Base-by-base conservation (phyloP, 2,888 invertebrate genomes). In the Merodon equestris region DNA sequence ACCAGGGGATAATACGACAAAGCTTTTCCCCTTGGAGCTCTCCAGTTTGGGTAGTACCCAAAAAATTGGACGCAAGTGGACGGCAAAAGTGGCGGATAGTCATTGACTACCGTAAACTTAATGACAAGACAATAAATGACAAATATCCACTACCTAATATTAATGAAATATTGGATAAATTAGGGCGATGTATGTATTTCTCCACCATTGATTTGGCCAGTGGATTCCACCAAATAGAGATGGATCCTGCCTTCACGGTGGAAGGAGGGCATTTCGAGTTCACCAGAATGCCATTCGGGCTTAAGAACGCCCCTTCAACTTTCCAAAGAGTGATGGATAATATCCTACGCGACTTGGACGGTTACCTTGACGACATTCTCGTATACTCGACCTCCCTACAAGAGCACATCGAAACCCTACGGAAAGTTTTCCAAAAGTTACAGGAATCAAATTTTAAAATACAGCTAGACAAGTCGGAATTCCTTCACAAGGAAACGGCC, bases 121-220 rank as follows among this genome's bases (percentile, higher is more conserved):
- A 77, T 36, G 77, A 74, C 27, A 63, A 67, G 9, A 76, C 74
- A 2, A 14, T 76, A n/a, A 67, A 54, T 40, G 81, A 74, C 13
- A 60, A 18, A 48, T 82, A 76, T 40, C 71, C 82, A 1, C 50
- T 81, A 1, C 81, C 81, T 14, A 82, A 82, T 40, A 81, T 81
- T 4, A 74, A 58, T 1, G 76, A 73, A 38, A 76, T 82, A 12
- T 36, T 82, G 9, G 76, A 82, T 7, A 82, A 82, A 61, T 58
- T 82, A 10, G 79, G 75, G 12, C 63, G 54, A 51, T 76, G 68
- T 15, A 53, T 57, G 7, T 64, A 74, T 14, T 74, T 74, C n/a
- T 40, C 47, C 5, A 51, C 70, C 12, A 34, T 66, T 12, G 71
- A 79, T 48, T 45, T 81, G 9, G 79, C 73, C n/a, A 60, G 56